These are phyloP conservation scores for Ariolimax columbianus DNA, from an alignment of 2,888 invertebrate species.

Conservation along the genomic window DNA sequence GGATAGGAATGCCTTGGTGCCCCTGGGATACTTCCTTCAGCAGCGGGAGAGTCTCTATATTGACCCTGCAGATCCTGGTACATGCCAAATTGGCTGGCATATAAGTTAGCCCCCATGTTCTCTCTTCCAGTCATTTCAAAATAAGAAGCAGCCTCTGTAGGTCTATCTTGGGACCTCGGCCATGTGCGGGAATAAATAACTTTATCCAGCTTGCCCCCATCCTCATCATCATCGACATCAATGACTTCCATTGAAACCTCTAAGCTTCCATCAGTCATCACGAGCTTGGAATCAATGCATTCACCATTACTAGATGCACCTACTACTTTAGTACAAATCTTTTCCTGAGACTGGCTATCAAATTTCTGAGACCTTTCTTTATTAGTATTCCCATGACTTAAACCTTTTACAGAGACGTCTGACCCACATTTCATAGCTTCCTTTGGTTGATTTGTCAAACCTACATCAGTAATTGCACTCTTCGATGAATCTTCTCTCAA, in stretches of 20 bases:
- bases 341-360: neutral
- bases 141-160: neutral
- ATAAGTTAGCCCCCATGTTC: neutral
- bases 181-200: slow-evolving; percentile 13
- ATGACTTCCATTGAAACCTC: slow-evolving; percentile 46
- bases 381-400: neutral
- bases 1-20: neutral
- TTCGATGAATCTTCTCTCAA: slow-evolving; percentile 27
- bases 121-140: neutral
- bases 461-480: slow-evolving; percentile 14
- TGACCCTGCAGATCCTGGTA: neutral
- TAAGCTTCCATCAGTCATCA: slow-evolving; percentile 45
- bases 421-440: slow-evolving; percentile 33
- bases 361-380: neutral
- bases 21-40: neutral
- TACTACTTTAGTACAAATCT: neutral
- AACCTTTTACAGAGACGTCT: neutral
- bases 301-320: neutral
- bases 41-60: neutral
- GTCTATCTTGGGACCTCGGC: neutral
- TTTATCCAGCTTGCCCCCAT: neutral
- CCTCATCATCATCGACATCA: slow-evolving; percentile 33
- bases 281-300: slow-evolving; percentile 16
- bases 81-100: neutral
- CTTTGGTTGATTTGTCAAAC: slow-evolving; percentile 25